phyloP scores from a whole-genome alignment of 2,888 invertebrate genomes.

The Noctuana brunneofusca region DNA sequence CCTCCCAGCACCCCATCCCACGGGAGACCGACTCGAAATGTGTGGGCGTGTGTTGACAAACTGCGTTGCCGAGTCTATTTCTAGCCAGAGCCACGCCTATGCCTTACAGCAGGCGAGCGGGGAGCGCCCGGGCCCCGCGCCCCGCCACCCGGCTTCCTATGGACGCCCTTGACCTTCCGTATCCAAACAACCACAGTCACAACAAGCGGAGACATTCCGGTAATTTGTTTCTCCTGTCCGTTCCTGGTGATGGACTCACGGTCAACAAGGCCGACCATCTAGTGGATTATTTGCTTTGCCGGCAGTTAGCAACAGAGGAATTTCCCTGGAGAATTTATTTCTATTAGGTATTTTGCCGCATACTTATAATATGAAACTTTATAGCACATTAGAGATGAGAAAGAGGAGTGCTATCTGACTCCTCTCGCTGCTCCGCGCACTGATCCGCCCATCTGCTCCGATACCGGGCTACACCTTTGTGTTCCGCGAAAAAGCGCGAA shows the following conservation, averaged over 20 bases:
- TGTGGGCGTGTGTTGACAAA: constrained; percentile 82
- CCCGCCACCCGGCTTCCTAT: constrained; percentile 46
- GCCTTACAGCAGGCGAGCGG: constrained; percentile 34
- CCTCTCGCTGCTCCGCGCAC: too few species aligned
- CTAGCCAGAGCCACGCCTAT: constrained; percentile 49
- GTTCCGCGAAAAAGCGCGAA: too few species aligned
- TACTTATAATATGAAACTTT: too few species aligned
- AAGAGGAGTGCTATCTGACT: too few species aligned
- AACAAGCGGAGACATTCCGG: constrained; percentile 56
- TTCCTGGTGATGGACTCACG: constrained; percentile 15
- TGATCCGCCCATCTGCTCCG: too few species aligned
- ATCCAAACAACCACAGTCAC: constrained; percentile 80
- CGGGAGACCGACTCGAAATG: constrained; percentile 45
- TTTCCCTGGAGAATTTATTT: too few species aligned
- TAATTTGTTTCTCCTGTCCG: constrained; percentile 52
- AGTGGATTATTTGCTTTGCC: not conserved
- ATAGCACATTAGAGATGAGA: too few species aligned
- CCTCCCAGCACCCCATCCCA: constrained; percentile 7
- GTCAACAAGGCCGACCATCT: constrained; percentile 8
- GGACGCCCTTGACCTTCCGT: constrained; percentile 75
- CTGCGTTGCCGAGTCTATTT: constrained; percentile 74
- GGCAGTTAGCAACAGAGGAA: not conserved
- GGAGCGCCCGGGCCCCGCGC: constrained; percentile 39
- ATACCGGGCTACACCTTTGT: too few species aligned
- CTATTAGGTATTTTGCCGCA: too few species aligned